phyloP scores from a whole-genome alignment of 92 coral and sea anemone genomes.

The Hydrozoanthus gracilis region DNA sequence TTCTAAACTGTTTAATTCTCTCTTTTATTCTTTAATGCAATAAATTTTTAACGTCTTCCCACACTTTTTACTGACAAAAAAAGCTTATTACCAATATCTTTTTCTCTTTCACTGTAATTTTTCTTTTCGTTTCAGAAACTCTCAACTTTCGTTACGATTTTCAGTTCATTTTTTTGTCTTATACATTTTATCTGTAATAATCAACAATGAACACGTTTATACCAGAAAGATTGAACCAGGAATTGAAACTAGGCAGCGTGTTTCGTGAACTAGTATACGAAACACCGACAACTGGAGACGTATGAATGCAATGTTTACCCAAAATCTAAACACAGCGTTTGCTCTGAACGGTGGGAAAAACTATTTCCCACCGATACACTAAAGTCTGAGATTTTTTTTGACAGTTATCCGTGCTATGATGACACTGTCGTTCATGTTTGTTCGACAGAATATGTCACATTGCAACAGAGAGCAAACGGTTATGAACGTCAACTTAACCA shows the following conservation, averaged over 20 bases:
- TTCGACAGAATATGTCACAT: constrained; percentile 38
- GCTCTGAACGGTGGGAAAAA: constrained; percentile 24
- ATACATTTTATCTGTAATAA: not conserved
- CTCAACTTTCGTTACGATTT: constrained; percentile 27
- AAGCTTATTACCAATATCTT: not conserved
- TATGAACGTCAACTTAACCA: constrained; percentile 21
- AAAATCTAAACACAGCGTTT: constrained; percentile 27
- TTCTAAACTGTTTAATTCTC: not conserved
- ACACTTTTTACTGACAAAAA: constrained; percentile 10
- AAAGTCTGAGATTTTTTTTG: constrained; percentile 15
- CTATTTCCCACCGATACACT: constrained; percentile 30
- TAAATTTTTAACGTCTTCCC: not conserved
- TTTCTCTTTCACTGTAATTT: constrained; percentile 18
- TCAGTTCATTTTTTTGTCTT: not conserved
- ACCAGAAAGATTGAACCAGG: not conserved
- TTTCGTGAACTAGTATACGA: constrained; percentile 5
- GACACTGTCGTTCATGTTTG: constrained; percentile 16
- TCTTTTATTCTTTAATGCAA: not conserved
- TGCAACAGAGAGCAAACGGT: constrained; percentile 11
- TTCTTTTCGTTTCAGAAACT: not conserved
- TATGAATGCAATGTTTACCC: constrained; percentile 25
- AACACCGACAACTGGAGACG: constrained; percentile 3
- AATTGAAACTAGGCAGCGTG: not conserved
- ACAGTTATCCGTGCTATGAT: constrained; percentile 34
- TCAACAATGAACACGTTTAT: not conserved